Conservation (phyloP, 1,140 invertebrate genomes). For the Drosophila prosaltans region DNA sequence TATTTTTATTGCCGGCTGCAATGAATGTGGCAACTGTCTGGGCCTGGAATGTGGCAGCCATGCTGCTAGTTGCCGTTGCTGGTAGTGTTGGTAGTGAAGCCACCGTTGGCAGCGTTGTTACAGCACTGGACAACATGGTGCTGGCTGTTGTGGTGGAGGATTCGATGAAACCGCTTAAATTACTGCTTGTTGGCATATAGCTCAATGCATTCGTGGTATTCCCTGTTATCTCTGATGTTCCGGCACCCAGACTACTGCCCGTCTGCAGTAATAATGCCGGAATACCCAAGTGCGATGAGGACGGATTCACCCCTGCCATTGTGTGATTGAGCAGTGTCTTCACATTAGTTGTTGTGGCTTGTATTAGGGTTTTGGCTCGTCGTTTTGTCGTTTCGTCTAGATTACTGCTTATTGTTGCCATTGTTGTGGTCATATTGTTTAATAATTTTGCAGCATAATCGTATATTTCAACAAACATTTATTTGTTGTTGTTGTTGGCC, state of each 20-base stretch:
- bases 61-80: constrained; percentile 34
- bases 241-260: constrained; percentile 17
- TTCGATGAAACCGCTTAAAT: constrained; percentile 67
- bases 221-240: constrained; percentile 21
- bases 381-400: constrained; percentile 42
- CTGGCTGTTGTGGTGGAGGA: constrained; percentile 65
- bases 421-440: constrained; percentile 73
- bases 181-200: constrained; percentile 27
- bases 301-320: constrained; percentile 31
- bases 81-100: constrained; percentile 40
- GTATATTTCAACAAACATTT: constrained; percentile 75
- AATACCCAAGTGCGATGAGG: constrained; percentile 31
- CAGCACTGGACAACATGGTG: constrained; percentile 46
- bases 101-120: constrained; percentile 45
- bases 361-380: constrained; percentile 50
- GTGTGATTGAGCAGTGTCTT: constrained; percentile 57
- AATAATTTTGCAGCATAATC: constrained; percentile 78
- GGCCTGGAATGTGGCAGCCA: constrained; percentile 56
- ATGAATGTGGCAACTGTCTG: constrained; percentile 74
- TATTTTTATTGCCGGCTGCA: constrained; percentile 74
- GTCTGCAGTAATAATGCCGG: constrained; percentile 53
- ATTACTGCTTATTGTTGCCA: constrained; percentile 26
- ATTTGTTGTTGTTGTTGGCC: constrained; percentile 12
- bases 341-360: constrained; percentile 59
- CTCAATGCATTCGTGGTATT: constrained; percentile 47